phyloP scores from a whole-genome alignment of 2,113 vertebrate genomes.

The Galeopterus variegatus region DNA sequence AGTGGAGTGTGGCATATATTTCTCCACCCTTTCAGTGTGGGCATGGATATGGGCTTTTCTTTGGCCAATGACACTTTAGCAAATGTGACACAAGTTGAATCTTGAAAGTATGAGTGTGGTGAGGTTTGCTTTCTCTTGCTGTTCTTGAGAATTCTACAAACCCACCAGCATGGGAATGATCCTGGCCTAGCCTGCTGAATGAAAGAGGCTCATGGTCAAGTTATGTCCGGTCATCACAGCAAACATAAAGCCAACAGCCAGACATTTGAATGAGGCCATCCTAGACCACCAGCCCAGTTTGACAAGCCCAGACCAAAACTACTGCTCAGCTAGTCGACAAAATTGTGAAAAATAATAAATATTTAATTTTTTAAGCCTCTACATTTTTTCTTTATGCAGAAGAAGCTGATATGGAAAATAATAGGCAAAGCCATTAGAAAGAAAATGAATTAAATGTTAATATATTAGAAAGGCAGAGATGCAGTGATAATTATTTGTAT shows the following conservation, averaged over 20 bases:
- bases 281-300: neutral
- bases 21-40: neutral
- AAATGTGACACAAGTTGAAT: neutral
- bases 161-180: neutral
- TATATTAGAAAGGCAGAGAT: neutral
- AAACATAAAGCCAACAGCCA: neutral
- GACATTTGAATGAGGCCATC: neutral
- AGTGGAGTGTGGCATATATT: neutral
- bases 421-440: neutral
- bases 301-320: neutral
- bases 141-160: neutral
- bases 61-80: neutral
- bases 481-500: neutral
- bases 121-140: neutral
- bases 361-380: neutral
- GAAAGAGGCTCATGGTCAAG: neutral
- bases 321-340: neutral
- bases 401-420: neutral
- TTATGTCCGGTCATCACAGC: too few relatives aligned
- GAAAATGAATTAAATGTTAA: neutral
- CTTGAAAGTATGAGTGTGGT: neutral
- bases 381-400: neutral
- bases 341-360: neutral
- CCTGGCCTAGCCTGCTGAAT: neutral
- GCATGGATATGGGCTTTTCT: neutral